Evolutionary conservation across 2,888 invertebrate genomes (phyloP), one percentile per base, ranked within the genome.

Genomic region (Cataglyphis cursor): DNA sequence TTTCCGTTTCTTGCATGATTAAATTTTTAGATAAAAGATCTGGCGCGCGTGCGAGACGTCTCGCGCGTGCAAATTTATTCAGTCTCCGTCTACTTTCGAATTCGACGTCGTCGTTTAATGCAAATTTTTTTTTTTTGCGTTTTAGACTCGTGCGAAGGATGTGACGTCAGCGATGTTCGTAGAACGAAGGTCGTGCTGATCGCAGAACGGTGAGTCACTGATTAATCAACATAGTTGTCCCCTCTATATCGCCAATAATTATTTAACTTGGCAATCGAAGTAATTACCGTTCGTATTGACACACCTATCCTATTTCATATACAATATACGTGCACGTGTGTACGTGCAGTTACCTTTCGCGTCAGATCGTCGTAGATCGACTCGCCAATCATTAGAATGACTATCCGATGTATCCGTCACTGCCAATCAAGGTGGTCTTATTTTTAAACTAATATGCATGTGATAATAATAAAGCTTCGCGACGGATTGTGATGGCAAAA

Each of bases 221-320:
- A 89, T 90, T 87, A 88, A 87, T 88, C 84, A 88, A 88, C 84
- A 83, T 73, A 57, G 81, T 54, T 78, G 70, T 75, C 70, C 83
- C 64, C 70, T 1, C 24, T 76, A 76, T 65, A 59, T 75, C 68
- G 81, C 62, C 74, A 84, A 85, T 89, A 88, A 88, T 91, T 88
- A 86, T 89, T 91, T 87, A 82, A 83, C 86, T 83, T 85, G 86
- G 82, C 86, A 86, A 87, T 91, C 87, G 86, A 87, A 82, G 89
- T 89, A 91, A 91, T 91, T 91, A 90, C 82, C 87, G 83, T 83
- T 86, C 85, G 85, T 68, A 70, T 54, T 83, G 89, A 84, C 87
- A 84, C 90, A 82, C 85, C 88, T 88, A 86, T 85, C 64, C 61
- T 59, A 44, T 70, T n/a, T 68, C 44, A 12, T 31, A 44, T 18